Conservation (phyloP, 2,113 vertebrate species). For the Pyrgilauda ruficollis region DNA sequence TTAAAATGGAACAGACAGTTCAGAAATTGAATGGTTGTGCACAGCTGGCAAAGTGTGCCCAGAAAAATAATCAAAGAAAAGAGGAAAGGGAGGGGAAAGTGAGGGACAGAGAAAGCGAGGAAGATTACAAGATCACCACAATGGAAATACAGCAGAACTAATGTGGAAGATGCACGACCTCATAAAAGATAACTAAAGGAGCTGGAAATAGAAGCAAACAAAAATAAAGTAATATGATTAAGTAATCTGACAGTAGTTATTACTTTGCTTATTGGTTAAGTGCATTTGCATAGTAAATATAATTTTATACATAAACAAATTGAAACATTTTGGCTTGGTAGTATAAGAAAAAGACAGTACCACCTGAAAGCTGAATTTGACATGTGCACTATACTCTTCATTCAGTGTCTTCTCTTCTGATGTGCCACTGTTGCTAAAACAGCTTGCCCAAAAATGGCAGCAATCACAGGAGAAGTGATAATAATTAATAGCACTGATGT, state of each 20-base stretch:
- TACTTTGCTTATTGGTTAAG: slow-evolving; percentile 3
- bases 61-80: neutral
- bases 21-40: neutral
- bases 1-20: slow-evolving; percentile 24
- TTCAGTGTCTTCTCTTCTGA: neutral
- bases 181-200: neutral
- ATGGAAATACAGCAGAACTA: neutral
- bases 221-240: neutral
- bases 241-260: neutral
- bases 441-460: neutral
- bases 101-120: neutral
- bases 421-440: neutral
- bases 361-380: neutral
- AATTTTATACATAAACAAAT: neutral
- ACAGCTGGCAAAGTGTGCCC: neutral
- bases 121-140: neutral
- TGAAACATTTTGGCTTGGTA: neutral
- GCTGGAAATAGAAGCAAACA: neutral
- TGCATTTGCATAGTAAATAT: neutral
- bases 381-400: neutral
- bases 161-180: neutral
- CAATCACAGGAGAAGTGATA: slow-evolving; percentile 8
- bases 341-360: neutral
- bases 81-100: neutral
- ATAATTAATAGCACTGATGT: slow-evolving; percentile 38